Conservation (phyloP, 2,797 vertebrate genomes). For the Danio tinwini region DNA sequence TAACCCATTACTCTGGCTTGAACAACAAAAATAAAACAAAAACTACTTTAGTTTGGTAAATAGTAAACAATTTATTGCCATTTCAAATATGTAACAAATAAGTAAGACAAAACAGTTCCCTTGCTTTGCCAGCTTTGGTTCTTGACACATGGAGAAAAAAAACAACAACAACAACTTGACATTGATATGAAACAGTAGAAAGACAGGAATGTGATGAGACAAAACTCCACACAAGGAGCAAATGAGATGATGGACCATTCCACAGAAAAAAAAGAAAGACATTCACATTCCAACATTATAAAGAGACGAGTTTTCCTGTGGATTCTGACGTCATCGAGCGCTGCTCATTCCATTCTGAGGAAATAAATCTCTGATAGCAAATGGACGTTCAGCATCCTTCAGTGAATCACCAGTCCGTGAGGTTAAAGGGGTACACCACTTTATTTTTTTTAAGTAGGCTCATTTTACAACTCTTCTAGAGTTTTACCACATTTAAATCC, state of each 20-base stretch:
- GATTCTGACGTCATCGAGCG: constrained; percentile 12
- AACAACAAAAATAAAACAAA: no score
- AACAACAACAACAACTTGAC: not conserved
- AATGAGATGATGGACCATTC: constrained; percentile 14
- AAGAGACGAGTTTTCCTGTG: not conserved
- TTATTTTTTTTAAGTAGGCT: no score
- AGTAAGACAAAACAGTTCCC: constrained; percentile 20
- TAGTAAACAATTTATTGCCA: constrained; percentile 25
- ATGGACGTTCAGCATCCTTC: not conserved
- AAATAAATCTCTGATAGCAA: not conserved
- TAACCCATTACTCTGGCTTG: no score
- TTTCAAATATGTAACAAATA: not conserved
- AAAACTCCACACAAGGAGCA: not conserved
- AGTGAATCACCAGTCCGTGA: constrained; percentile 2
- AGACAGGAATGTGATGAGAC: not conserved
- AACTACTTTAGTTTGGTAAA: no score
- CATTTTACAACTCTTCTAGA: no score
- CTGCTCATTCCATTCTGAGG: not conserved
- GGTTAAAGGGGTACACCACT: no score
- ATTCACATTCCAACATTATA: not conserved
- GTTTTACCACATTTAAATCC: no score
- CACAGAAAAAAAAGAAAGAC: not conserved
- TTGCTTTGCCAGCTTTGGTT: constrained; percentile 2
- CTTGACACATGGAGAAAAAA: not conserved
- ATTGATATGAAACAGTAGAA: not conserved